These are phyloP conservation scores for Petaurus breviceps DNA, from an alignment of 2,113 vertebrate genomes.

Conservation along the genomic window DNA sequence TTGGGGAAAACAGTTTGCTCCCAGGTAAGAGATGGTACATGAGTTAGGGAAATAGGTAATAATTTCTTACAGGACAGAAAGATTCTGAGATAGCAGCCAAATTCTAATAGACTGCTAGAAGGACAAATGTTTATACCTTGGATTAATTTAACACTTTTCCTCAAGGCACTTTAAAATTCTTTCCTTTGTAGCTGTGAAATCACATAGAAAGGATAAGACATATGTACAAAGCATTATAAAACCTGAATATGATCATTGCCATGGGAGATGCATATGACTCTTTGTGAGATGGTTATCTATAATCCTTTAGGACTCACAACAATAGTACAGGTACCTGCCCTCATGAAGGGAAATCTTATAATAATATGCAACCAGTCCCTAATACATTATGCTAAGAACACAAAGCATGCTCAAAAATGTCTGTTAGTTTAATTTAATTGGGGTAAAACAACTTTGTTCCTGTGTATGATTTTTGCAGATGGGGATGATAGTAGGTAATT, in stretches of 20 bases:
- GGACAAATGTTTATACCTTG: not conserved
- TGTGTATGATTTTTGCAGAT: not conserved
- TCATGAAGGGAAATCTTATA: not conserved
- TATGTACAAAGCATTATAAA: not conserved
- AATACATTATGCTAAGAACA: not conserved
- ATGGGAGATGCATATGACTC: not conserved
- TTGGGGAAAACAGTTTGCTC: not conserved
- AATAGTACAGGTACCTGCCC: not conserved
- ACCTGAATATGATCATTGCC: not conserved
- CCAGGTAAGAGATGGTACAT: not conserved
- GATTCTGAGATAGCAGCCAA: not conserved
- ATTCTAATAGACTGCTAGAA: not conserved
- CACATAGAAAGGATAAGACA: not conserved
- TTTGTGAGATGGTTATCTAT: not conserved
- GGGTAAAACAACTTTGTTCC: not conserved
- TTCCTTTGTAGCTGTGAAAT: conserved; percentile 14
- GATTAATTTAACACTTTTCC: not conserved
- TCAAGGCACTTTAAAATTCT: not conserved
- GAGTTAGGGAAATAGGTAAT: not conserved
- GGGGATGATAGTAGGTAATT: not conserved
- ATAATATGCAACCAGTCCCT: not conserved
- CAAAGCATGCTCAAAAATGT: not conserved
- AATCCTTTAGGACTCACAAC: not conserved
- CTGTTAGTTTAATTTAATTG: not conserved
- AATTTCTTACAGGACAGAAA: not conserved